phyloP scores from a whole-genome alignment of 2,797 vertebrate species.

The Oryzias sinensis region DNA sequence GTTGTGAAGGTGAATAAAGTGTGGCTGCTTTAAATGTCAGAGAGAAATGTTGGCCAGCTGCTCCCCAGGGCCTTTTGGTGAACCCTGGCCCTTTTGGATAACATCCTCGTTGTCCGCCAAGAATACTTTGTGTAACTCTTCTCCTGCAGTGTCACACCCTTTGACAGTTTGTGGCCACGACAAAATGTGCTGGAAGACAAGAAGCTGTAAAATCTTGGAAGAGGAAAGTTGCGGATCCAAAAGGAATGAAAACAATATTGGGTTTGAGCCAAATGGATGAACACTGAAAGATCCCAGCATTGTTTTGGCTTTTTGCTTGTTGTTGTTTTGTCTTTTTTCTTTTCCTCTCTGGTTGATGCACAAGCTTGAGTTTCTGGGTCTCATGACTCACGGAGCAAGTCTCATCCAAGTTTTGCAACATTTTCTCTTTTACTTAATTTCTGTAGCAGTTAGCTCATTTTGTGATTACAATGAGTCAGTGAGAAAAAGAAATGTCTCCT shows the following conservation, averaged over 20 bases:
- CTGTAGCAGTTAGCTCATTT: constrained; percentile 6
- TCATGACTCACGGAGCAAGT: constrained; percentile 30
- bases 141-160: constrained; percentile 21
- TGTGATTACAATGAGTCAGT: constrained; percentile 13
- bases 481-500: constrained; percentile 1
- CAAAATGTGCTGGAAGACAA: not conserved
- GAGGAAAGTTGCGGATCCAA: not conserved
- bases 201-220: constrained; percentile 1
- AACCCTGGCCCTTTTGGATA: constrained; percentile 44
- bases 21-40: not conserved
- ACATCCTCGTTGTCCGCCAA: constrained; percentile 27
- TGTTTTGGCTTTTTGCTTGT: not conserved
- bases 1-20: no score
- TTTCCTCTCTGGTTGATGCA: constrained; percentile 1
- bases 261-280: not conserved
- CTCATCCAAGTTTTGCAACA: constrained; percentile 30
- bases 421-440: constrained; percentile 19
- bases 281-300: not conserved
- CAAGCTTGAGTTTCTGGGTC: not conserved
- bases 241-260: not conserved
- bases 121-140: constrained; percentile 18
- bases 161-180: not conserved
- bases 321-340: not conserved
- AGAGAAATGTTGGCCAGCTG: constrained; percentile 22
- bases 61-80: constrained; percentile 36